These are phyloP conservation scores for Pterois miles DNA, from an alignment of 2,797 vertebrate species.

Conservation along the genomic window DNA sequence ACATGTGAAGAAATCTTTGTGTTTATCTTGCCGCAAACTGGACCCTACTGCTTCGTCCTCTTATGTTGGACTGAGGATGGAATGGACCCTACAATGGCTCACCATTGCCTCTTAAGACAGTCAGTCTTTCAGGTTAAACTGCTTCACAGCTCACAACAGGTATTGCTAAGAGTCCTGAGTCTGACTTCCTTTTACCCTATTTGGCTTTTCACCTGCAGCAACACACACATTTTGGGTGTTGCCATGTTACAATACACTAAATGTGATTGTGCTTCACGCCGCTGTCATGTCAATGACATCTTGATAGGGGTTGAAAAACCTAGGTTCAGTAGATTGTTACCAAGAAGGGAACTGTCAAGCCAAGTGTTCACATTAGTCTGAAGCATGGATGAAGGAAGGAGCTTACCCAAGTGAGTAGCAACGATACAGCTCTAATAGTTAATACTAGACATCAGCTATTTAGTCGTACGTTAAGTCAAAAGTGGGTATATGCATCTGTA, in stretches of 20 bases:
- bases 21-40: not conserved
- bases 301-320: not conserved
- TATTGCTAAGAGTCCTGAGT: not conserved
- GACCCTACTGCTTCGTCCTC: not conserved
- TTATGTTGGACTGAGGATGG: not conserved
- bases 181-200: not conserved
- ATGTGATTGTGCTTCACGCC: not conserved
- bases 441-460: too few relatives aligned
- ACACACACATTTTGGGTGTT: not conserved
- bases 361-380: not conserved
- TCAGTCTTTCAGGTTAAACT: not conserved
- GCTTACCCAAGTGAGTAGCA: slow-evolving; percentile 27
- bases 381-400: slow-evolving; percentile 21
- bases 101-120: not conserved
- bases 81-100: too few relatives aligned
- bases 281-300: not conserved
- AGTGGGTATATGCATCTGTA: too few relatives aligned
- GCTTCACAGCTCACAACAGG: not conserved
- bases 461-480: too few relatives aligned
- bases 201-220: not conserved
- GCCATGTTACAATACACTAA: too few relatives aligned
- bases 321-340: not conserved
- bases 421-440: too few relatives aligned
- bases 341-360: accelerated
- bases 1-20: not conserved